Base-by-base conservation (phyloP, 2,797 vertebrate species). In the Vultur gryphus region DNA sequence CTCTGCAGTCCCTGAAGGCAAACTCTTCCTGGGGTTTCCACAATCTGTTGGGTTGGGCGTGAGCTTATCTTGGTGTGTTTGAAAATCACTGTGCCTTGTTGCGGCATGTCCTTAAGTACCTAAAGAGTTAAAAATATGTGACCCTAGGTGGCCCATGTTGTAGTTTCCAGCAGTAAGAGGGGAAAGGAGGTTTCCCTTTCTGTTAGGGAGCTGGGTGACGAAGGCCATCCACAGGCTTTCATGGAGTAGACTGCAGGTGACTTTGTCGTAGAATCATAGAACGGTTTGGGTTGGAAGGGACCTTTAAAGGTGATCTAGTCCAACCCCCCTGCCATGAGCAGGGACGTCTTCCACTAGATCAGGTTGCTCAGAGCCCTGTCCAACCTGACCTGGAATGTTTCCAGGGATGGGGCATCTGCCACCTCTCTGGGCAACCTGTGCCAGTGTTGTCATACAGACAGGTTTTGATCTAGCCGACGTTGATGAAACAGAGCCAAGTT, bases 361-460 rank as follows among this genome's bases (percentile, higher is more conserved):
- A 33, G 13, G 9, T 3, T 62, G 11, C 62, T 93, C 39, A 86
- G 49, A 79, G 12, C 16, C 23, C 13, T 0, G 0, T 37, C 13
- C 44, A 72, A 0, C 11, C 9, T 59, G 49, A 3, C 11, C 28
- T 62, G 8, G 19, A 19, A 26, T 8, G 15, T 15, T 77, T 0
- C 26, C 59, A 69, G 65, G 59, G 7, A 31, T 55, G 49, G 35
- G 35, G 3, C 29, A 64, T 24, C 7, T 2, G 5, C 33, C 28
- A 3, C 8, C 28, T 1, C 23, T 6, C 8, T 55, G 69, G 65
- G 16, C 2, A 84, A 1, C 24, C 23, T 25, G 1, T 10, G 2
- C n/a, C 17, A 28, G 5, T 21, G 15, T 31, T 64, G 49, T 31
- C 14, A 18, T 3, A 33, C 2, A 52, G 37, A 26, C 11, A 54